Evolutionary conservation across 2,797 vertebrate genomes (phyloP).

Genomic region (Balearica regulorum): DNA sequence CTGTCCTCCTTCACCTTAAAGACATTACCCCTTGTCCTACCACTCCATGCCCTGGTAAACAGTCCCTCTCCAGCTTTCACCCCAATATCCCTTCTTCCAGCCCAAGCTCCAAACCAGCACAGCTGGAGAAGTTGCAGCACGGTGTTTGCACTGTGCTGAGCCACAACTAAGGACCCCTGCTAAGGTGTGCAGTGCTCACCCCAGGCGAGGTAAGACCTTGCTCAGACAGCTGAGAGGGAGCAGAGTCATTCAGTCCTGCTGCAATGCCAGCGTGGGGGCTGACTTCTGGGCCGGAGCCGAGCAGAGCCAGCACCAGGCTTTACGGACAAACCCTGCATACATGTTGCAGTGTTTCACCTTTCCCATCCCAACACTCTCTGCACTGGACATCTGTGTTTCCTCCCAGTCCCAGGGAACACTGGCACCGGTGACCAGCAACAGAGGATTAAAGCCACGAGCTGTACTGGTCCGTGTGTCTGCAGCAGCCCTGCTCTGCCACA

Average conservation of each 20-base stretch:
- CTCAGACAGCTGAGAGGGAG: neutral
- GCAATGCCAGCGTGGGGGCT: neutral
- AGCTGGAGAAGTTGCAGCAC: neutral
- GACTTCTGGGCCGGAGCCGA: fast-evolving
- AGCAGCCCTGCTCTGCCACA: neutral
- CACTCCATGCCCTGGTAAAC: no score
- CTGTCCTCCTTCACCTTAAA: no score
- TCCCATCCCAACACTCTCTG: neutral
- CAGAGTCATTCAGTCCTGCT: neutral
- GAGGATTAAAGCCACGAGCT: neutral
- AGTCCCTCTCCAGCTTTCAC: no score
- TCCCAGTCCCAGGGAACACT: neutral
- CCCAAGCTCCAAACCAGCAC: neutral
- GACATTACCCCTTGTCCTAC: no score
- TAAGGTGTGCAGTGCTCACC: neutral
- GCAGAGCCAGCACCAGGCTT: neutral
- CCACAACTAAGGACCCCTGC: neutral
- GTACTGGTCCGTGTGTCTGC: neutral
- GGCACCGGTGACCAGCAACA: neutral
- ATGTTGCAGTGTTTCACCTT: neutral
- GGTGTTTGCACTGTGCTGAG: neutral
- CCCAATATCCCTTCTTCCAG: neutral
- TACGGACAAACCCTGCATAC: neutral
- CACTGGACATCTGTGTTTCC: neutral
- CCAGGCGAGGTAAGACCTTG: neutral